Conservation (phyloP, 2,797 vertebrate species). For the Sebastiscus tertius region DNA sequence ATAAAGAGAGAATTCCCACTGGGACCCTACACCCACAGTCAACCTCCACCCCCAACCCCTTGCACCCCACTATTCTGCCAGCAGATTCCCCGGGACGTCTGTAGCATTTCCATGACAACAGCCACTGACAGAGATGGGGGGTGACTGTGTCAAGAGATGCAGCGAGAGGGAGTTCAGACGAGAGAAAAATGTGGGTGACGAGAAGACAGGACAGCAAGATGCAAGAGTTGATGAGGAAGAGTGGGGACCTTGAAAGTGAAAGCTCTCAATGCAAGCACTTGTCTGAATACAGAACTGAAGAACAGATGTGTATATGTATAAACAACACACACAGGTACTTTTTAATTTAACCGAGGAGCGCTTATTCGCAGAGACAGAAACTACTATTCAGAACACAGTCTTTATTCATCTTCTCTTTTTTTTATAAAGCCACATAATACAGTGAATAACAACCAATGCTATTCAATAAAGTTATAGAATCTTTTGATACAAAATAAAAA, state of each 20-base stretch:
- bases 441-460: conserved; percentile 68
- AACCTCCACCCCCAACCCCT: conserved; percentile 60
- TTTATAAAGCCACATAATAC: conserved; percentile 74
- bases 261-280: not conserved
- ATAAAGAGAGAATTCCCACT: conserved; percentile 84
- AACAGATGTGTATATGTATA: not conserved
- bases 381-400: conserved; percentile 20
- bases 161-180: conserved; percentile 15
- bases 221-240: conserved; percentile 40
- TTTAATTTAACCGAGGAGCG: not conserved
- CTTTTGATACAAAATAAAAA: conserved; percentile 71
- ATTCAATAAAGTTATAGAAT: conserved; percentile 77
- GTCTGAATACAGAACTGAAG: not conserved
- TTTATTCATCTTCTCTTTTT: conserved; percentile 79
- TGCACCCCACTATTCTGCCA: conserved; percentile 73
- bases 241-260: conserved; percentile 31
- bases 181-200: conserved; percentile 42
- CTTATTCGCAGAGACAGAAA: conserved; percentile 1
- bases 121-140: conserved; percentile 59
- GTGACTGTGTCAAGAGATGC: conserved; percentile 71
- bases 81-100: conserved; percentile 76
- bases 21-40: conserved; percentile 74
- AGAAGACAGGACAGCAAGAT: conserved; percentile 50
- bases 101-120: conserved; percentile 82
- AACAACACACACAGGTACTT: not conserved